Conservation (phyloP, 2,797 vertebrate genomes). For the Gobio occitaniae region DNA sequence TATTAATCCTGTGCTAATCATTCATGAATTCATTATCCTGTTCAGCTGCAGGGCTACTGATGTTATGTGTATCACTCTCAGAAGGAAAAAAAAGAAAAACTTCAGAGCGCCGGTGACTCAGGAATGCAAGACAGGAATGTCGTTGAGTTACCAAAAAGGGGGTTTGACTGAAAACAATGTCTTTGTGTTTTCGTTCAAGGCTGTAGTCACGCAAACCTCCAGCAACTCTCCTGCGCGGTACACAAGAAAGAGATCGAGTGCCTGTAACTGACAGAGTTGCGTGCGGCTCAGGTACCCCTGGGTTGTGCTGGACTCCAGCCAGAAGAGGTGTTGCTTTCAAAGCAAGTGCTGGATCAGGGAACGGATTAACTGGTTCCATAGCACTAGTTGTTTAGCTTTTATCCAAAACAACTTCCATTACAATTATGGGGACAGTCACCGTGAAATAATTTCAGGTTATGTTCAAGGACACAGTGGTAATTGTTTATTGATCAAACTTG, state of each 20-base stretch:
- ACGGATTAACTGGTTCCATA: neutral
- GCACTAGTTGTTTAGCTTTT: neutral
- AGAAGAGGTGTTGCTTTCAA: conserved; percentile 63
- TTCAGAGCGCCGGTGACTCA: conserved; percentile 77
- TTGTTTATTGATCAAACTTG: too few species aligned
- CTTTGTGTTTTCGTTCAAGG: conserved; percentile 81
- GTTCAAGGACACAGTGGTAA: too few species aligned
- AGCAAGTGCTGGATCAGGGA: conserved; percentile 66
- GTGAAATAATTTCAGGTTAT: too few species aligned
- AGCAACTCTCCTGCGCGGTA: conserved; percentile 65
- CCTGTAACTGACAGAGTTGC: conserved; percentile 80
- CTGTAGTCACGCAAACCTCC: conserved; percentile 82
- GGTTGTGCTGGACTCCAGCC: conserved; percentile 71
- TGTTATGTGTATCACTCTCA: conserved; percentile 41
- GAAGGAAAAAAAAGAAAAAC: conserved; percentile 53
- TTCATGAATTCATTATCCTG: neutral
- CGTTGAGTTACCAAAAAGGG: conserved; percentile 81
- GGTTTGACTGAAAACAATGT: conserved; percentile 81
- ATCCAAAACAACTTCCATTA: neutral
- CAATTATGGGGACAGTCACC: neutral
- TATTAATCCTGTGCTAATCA: neutral
- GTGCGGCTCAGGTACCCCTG: conserved; percentile 80
- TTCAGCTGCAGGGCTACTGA: neutral
- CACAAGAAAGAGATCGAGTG: conserved; percentile 74
- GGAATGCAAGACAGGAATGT: conserved; percentile 89